phyloP scores from a whole-genome alignment of 2,113 vertebrate species.

The Romanogobio albipinnatus region DNA sequence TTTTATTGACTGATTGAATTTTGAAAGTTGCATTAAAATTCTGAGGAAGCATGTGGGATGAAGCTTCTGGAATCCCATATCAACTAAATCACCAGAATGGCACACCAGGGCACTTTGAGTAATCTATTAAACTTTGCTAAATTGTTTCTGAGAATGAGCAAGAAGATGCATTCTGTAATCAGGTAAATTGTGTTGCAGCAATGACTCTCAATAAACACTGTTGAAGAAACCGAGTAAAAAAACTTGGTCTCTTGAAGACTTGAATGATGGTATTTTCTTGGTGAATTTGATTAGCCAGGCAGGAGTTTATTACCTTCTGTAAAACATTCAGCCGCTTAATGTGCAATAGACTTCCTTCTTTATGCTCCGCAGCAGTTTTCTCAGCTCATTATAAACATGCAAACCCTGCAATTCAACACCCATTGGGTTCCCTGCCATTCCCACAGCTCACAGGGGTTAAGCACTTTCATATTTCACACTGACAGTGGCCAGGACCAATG shows the following conservation, averaged over 20 bases:
- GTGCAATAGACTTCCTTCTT: slow-evolving; percentile 69
- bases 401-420: slow-evolving; percentile 67
- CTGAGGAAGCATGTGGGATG: not conserved
- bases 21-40: not conserved
- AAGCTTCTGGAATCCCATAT: not conserved
- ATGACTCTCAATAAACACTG: slow-evolving; percentile 43
- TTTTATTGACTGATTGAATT: not conserved
- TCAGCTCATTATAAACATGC: slow-evolving; percentile 75
- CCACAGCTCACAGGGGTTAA: slow-evolving; percentile 65
- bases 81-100: slow-evolving; percentile 15
- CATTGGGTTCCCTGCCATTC: slow-evolving; percentile 56
- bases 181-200: slow-evolving; percentile 30
- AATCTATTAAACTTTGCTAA: slow-evolving; percentile 35
- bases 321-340: slow-evolving; percentile 75
- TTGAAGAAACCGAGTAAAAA: slow-evolving; percentile 44
- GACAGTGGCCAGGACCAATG: slow-evolving; percentile 63
- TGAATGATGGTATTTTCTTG: slow-evolving; percentile 65
- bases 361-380: slow-evolving; percentile 68
- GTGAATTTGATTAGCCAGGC: slow-evolving; percentile 71
- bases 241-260: slow-evolving; percentile 59
- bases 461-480: slow-evolving; percentile 72
- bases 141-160: slow-evolving; percentile 33
- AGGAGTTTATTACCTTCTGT: slow-evolving; percentile 71
- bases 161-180: slow-evolving; percentile 46
- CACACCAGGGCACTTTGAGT: slow-evolving; percentile 25